phyloP scores from a whole-genome alignment of 2,113 vertebrate genomes.

The Macrotus californicus region DNA sequence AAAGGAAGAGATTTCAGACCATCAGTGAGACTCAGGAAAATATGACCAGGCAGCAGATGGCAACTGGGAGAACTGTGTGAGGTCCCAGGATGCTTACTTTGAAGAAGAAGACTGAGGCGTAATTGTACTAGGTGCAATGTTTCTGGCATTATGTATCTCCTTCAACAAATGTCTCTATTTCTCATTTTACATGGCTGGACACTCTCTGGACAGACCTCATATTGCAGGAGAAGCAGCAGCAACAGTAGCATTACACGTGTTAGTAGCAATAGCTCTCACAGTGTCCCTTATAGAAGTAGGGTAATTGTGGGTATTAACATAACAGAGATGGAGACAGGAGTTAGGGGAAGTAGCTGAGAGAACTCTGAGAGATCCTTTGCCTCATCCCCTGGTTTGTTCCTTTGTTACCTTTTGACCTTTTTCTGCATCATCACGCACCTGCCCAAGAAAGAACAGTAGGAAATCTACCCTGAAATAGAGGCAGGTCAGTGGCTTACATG shows the following conservation, averaged over 20 bases:
- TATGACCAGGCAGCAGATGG: too few relatives aligned
- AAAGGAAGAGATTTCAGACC: too few relatives aligned
- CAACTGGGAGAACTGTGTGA: too few relatives aligned
- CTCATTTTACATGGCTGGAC: too few relatives aligned
- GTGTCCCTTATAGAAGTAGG: not conserved
- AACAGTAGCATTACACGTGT: not conserved
- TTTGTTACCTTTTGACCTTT: not conserved
- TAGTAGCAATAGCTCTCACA: not conserved
- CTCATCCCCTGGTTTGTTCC: not conserved
- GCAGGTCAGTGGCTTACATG: not conserved
- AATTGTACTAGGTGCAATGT: too few relatives aligned
- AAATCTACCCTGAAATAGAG: not conserved
- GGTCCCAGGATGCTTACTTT: too few relatives aligned
- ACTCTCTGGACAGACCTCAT: too few relatives aligned
- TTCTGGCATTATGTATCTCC: too few relatives aligned
- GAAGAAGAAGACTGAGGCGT: too few relatives aligned
- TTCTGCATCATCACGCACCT: not conserved
- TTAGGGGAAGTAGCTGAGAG: not conserved
- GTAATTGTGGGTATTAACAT: not conserved
- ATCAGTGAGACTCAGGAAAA: too few relatives aligned
- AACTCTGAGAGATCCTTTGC: not conserved
- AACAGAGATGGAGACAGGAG: not conserved
- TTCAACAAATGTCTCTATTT: too few relatives aligned
- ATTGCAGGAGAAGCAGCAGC: not conserved
- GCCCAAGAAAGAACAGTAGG: not conserved